These are phyloP conservation scores for Eupithecia subumbrata DNA, from an alignment of 2,888 invertebrate genomes.

Conservation along the genomic window DNA sequence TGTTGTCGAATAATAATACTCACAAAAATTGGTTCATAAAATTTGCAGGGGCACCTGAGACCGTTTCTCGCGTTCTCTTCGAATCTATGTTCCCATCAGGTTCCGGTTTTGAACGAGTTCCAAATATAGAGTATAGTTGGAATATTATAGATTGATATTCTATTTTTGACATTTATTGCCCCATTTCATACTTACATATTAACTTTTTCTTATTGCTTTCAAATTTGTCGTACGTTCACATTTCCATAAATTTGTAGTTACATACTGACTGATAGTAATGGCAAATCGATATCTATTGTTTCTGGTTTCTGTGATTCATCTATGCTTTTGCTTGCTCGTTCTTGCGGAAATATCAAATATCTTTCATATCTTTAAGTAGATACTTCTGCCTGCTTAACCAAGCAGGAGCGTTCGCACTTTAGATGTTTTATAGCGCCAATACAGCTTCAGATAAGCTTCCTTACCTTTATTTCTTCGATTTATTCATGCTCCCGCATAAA, in stretches of 20 bases:
- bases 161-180: slow-evolving; percentile 61
- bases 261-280: not conserved
- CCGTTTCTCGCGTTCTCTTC: slow-evolving; percentile 51
- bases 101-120: slow-evolving; percentile 63
- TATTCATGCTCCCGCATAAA: slow-evolving; percentile 79
- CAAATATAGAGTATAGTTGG: no score
- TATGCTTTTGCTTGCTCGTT: not conserved
- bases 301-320: not conserved
- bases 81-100: slow-evolving; percentile 57
- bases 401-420: slow-evolving; percentile 56
- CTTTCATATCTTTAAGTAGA: not conserved
- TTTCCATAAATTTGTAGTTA: not conserved
- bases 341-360: not conserved
- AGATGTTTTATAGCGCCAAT: slow-evolving; percentile 74
- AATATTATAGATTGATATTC: no score
- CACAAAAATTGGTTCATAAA: slow-evolving; percentile 54
- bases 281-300: not conserved
- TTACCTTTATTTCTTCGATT: slow-evolving; percentile 76
- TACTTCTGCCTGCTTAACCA: slow-evolving; percentile 19
- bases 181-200: slow-evolving; percentile 49
- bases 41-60: slow-evolving; percentile 55
- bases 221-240: slow-evolving; percentile 24
- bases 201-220: slow-evolving; percentile 33
- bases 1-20: not conserved
- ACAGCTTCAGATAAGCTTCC: slow-evolving; percentile 74